Conservation (phyloP, 2,888 invertebrate genomes). For the Cantharis flavilabris region DNA sequence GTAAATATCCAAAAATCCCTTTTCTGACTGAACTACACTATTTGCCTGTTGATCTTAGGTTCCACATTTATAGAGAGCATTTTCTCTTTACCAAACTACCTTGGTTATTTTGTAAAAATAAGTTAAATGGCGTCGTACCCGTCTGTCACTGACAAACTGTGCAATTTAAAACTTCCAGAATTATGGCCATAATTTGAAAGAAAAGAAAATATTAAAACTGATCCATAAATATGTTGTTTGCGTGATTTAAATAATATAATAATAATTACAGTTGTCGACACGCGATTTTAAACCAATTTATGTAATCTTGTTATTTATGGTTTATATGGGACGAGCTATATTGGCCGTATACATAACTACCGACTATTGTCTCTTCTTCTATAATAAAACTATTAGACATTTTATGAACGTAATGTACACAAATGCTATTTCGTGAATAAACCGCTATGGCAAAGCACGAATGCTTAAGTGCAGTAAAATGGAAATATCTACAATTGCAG, state of each 20-base stretch:
- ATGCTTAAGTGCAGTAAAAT: neutral
- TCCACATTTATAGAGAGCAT: too few relatives aligned
- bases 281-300: constrained; percentile 17
- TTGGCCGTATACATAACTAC: neutral
- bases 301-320: constrained; percentile 10
- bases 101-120: too few relatives aligned
- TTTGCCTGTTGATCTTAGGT: too few relatives aligned
- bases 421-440: neutral
- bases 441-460: neutral
- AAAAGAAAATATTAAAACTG: constrained; percentile 5
- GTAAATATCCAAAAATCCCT: too few relatives aligned
- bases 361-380: neutral
- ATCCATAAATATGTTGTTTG: constrained; percentile 25
- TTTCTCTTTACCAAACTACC: too few relatives aligned
- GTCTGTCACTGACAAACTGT: too few relatives aligned
- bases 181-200: neutral
- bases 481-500: neutral
- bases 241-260: constrained; percentile 20
- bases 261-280: constrained; percentile 9
- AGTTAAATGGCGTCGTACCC: too few relatives aligned
- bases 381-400: neutral
- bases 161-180: neutral
- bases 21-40: too few relatives aligned
- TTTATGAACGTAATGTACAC: neutral
- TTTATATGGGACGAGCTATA: neutral